Evolutionary conservation across 1,140 invertebrate genomes (phyloP).

Genomic region (Formica exsecta): DNA sequence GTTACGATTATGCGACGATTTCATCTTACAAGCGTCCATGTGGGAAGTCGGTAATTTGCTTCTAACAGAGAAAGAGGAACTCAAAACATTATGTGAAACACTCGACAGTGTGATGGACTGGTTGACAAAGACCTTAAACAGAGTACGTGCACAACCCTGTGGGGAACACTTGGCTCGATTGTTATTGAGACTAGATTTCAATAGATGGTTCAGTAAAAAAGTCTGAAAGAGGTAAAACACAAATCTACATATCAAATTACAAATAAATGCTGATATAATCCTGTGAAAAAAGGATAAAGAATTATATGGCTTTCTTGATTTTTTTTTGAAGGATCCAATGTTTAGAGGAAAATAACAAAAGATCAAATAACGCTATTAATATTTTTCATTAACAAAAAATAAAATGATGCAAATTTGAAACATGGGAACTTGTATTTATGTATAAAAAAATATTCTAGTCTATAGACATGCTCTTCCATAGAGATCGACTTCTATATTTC

Average conservation of each 20-base stretch:
- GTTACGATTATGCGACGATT: constrained; percentile 84
- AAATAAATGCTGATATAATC: neutral
- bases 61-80: constrained; percentile 82
- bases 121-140: constrained; percentile 87
- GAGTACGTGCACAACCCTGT: constrained; percentile 88
- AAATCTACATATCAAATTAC: neutral
- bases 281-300: neutral
- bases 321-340: neutral
- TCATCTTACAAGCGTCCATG: constrained; percentile 84
- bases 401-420: neutral
- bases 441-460: neutral
- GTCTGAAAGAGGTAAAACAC: constrained; percentile 45
- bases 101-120: constrained; percentile 84
- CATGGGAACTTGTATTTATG: neutral
- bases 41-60: constrained; percentile 84
- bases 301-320: constrained; percentile 23
- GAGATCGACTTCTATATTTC: neutral
- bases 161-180: constrained; percentile 90
- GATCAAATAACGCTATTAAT: neutral
- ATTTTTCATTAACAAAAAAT: neutral
- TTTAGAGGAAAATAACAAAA: constrained; percentile 6
- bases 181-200: constrained; percentile 91
- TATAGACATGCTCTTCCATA: neutral
- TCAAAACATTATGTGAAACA: constrained; percentile 82
- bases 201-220: constrained; percentile 90